Percentiles rank a stretch among this genome's conserved stretches.
Evolutionary conservation across 2,888 invertebrate species (phyloP).

Genomic region (Drosophila cracens): DNA sequence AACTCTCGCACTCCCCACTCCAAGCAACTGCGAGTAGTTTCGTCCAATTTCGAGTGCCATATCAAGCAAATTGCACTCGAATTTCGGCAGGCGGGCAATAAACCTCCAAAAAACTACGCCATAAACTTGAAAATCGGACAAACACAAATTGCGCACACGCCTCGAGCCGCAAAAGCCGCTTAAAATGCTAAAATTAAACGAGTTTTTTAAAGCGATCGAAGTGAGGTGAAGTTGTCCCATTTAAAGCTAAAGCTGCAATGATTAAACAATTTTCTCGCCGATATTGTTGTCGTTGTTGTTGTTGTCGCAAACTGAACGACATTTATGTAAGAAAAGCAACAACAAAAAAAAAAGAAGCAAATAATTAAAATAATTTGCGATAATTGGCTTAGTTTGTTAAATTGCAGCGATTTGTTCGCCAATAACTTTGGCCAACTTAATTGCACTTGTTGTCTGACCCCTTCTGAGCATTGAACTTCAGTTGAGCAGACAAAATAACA

Average conservation of each 20-base stretch:
- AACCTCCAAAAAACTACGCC: conserved; percentile 43
- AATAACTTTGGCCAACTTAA: conserved; percentile 68
- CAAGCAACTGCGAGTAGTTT: conserved; percentile 30
- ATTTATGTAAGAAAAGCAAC: conserved; percentile 53
- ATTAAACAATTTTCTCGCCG: conserved; percentile 73
- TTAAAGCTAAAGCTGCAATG: conserved; percentile 73
- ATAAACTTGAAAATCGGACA: conserved; percentile 65
- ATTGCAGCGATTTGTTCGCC: conserved; percentile 65
- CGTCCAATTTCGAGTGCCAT: conserved; percentile 50
- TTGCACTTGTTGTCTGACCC: conserved; percentile 55
- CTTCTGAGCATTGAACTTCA: conserved; percentile 70
- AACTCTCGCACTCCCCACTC: conserved; percentile 14
- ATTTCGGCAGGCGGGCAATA: conserved; percentile 62
- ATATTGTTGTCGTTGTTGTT: conserved; percentile 11
- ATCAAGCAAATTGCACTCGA: conserved; percentile 65
- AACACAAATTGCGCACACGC: conserved; percentile 44
- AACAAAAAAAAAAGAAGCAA: conserved; percentile 1
- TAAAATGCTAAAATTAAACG: conserved; percentile 41
- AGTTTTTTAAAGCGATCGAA: conserved; percentile 42
- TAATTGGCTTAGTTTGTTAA: conserved; percentile 72
- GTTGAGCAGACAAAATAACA: conserved; percentile 1
- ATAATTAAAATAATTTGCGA: conserved; percentile 50
- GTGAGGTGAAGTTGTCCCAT: conserved; percentile 42
- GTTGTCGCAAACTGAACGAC: conserved; percentile 33
- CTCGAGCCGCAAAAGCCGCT: conserved; percentile 39